Conservation (phyloP, 2,888 invertebrate species). For the Cetonia aurata region DNA sequence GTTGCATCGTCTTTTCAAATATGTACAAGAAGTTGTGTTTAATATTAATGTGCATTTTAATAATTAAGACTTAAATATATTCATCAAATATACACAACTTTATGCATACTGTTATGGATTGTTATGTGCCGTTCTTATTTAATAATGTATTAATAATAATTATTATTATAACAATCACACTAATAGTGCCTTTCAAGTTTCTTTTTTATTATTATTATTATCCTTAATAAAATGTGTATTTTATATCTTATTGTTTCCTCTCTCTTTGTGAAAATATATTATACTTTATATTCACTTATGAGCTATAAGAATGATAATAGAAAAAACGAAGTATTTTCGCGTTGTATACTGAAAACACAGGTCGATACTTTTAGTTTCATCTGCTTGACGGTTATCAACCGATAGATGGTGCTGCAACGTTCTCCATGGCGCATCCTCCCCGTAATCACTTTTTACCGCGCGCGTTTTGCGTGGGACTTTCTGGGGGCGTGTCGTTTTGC, state of each 20-base stretch:
- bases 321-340: neutral
- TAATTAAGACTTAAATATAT: no score
- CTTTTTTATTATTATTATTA: neutral
- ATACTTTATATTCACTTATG: conserved; percentile 2
- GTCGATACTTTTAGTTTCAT: neutral
- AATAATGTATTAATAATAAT: no score
- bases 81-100: no score
- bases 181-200: neutral
- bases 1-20: no score
- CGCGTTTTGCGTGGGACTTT: conserved; percentile 63
- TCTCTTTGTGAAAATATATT: conserved; percentile 16
- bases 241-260: neutral
- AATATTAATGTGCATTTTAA: no score
- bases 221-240: neutral
- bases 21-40: no score
- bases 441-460: conserved; percentile 58
- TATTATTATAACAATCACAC: no score
- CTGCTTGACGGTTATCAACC: neutral
- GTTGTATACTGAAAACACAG: neutral
- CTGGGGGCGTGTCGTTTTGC: conserved; percentile 63
- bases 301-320: neutral
- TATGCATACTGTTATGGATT: no score
- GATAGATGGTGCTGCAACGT: conserved; percentile 1
- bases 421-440: neutral
- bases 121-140: no score